A percentile compares a stretch with the other conserved stretches of the same genome.
phyloP scores from a whole-genome alignment of 2,797 vertebrate genomes.

The Pseudochirops corinnae region DNA sequence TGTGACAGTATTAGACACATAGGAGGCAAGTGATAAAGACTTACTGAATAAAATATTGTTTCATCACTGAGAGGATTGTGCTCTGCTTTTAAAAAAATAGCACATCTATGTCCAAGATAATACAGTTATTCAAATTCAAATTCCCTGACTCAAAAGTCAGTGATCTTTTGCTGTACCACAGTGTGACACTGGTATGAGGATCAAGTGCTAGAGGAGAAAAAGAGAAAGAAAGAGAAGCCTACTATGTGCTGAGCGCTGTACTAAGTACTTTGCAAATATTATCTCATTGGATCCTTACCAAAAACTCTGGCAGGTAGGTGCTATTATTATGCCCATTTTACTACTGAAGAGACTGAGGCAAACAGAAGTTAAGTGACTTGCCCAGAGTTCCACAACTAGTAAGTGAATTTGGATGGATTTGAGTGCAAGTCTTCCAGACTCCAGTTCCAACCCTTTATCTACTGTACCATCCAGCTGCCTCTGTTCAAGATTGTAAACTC shows the following conservation, averaged over 20 bases:
- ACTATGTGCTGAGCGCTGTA: neutral
- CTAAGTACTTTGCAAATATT: neutral
- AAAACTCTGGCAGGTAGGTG: neutral
- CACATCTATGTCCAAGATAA: neutral
- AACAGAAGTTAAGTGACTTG: neutral
- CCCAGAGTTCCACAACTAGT: neutral
- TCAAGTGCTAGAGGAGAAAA: neutral
- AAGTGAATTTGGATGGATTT: neutral
- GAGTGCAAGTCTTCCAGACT: neutral
- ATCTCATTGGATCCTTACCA: neutral
- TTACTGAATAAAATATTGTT: neutral
- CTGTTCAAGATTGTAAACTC: neutral
- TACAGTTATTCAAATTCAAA: neutral
- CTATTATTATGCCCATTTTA: neutral
- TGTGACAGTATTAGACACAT: neutral
- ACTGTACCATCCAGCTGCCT: neutral
- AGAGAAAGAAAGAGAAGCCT: neutral
- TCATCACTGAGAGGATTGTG: neutral
- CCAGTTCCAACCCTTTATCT: neutral
- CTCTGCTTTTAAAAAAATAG: neutral
- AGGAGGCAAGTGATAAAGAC: neutral
- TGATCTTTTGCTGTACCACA: neutral
- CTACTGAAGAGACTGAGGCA: neutral
- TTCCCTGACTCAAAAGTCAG: neutral
- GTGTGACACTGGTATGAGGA: neutral